These are phyloP conservation scores for Reticulitermes lucifugus DNA, from an alignment of 2,888 invertebrate species.

Conservation along the genomic window DNA sequence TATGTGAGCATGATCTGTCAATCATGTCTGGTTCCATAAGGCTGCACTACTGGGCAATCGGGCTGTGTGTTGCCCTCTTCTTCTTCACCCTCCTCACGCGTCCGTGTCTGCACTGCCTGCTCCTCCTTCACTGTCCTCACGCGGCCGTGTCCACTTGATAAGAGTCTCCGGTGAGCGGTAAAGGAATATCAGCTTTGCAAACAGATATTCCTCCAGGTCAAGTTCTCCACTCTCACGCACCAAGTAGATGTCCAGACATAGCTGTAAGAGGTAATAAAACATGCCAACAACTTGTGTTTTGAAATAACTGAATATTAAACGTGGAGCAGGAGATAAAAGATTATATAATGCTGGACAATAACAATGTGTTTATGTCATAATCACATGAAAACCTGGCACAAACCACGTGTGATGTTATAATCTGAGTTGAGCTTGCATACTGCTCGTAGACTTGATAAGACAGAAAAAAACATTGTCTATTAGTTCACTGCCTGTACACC, in stretches of 20 bases:
- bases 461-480: neutral
- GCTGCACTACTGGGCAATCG: neutral
- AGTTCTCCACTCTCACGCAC: slow-evolving; percentile 95
- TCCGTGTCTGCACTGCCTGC: too few relatives aligned
- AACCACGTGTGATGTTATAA: too few relatives aligned
- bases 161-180: slow-evolving; percentile 97
- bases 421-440: too few relatives aligned
- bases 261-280: slow-evolving; percentile 60
- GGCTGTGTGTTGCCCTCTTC: slow-evolving; percentile 47
- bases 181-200: slow-evolving; percentile 97
- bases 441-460: neutral
- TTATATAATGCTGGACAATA: too few relatives aligned
- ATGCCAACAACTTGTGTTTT: too few relatives aligned
- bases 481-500: neutral
- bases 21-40: too few relatives aligned
- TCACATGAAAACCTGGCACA: too few relatives aligned
- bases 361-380: too few relatives aligned
- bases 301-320: too few relatives aligned
- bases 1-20: neutral
- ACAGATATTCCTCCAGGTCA: slow-evolving; percentile 95
- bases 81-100: slow-evolving; percentile 52
- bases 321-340: too few relatives aligned
- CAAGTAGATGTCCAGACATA: slow-evolving; percentile 86
- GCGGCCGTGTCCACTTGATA: slow-evolving; percentile 73
- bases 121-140: too few relatives aligned